phyloP scores from a whole-genome alignment of 2,113 vertebrate genomes.

The Taxidea taxus region DNA sequence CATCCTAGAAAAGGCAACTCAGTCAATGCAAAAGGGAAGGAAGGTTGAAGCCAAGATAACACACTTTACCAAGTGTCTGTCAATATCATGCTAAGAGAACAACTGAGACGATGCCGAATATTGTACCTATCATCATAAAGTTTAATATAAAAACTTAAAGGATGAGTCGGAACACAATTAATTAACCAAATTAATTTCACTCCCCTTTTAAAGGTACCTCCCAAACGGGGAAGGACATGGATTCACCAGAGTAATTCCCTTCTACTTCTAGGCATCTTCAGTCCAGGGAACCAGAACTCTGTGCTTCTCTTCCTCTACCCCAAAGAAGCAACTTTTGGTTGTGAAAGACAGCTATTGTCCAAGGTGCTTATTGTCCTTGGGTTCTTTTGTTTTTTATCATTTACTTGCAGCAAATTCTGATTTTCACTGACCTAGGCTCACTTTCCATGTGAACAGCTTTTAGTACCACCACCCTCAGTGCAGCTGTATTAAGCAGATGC shows the following conservation, averaged over 20 bases:
- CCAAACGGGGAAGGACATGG: not conserved
- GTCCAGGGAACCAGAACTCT: not conserved
- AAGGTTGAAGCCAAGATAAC: not conserved
- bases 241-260: not conserved
- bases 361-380: not conserved
- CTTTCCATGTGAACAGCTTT: constrained; percentile 2
- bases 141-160: constrained; percentile 14
- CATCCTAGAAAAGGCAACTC: not conserved
- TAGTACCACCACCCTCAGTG: not conserved
- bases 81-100: not conserved
- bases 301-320: not conserved
- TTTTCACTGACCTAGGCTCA: constrained; percentile 23
- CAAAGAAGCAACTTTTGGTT: not conserved
- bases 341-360: not conserved
- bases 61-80: not conserved
- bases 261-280: not conserved
- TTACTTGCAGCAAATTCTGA: constrained; percentile 21
- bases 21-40: not conserved
- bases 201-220: not conserved
- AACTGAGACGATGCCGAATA: not conserved
- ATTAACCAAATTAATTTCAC: constrained; percentile 37
- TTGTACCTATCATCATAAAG: not conserved
- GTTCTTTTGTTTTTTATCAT: not conserved
- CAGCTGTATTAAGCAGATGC: constrained; percentile 30
- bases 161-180: constrained; percentile 24